Evolutionary conservation across 1,140 invertebrate genomes (phyloP), one percentile per base, ranked within the genome.

Genomic region (Drosophila kurseongensis): DNA sequence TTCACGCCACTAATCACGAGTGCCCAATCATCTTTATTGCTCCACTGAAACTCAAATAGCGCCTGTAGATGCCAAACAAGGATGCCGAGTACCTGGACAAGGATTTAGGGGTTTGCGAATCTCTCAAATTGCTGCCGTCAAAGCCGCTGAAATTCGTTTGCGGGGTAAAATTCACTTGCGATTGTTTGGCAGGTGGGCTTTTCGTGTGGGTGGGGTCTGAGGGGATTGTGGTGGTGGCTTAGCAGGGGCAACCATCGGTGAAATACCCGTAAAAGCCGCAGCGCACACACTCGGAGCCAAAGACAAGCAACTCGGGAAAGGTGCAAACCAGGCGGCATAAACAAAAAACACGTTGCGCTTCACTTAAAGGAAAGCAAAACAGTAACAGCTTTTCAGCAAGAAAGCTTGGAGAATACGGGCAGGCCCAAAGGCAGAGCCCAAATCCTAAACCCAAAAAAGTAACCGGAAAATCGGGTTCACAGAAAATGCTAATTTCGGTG

Each of bases 1-100:
- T 67, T 44, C 63, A 44, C 55, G 57, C 57, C 80, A 80, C 80
- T 77, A 73, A 73, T 76, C 56, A 60, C 81, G 73, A 84, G 81
- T 80, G 77, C 72, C 76, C 80, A 84, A 78, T 83, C 80, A 80
- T 84, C 76, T 75, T 76, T 84, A 80, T 84, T 75, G 65, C 76
- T 76, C 27, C 48, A 58, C 65, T 72, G 51, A 44, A 71, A 71
- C 56, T 32, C 65, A 60, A 55, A 81, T 66, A 66, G 59, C 32
- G 65, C 6, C 38, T 68, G 65, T 52, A 61, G 61, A 66, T 44
- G 47, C 47, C 57, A 51, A 38, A 59, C 44, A 71, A 68, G 61
- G 42, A 75, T 56, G 52, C 40, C 10, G 45, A 42, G 32, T 41
- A 60, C 50, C 52, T 45, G 56, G 60, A 61, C 55, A 80, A 16